A percentile compares a stretch with the other conserved stretches of the same genome.
phyloP scores from a whole-genome alignment of 2,113 vertebrate genomes.

The Heteronetta atricapilla region DNA sequence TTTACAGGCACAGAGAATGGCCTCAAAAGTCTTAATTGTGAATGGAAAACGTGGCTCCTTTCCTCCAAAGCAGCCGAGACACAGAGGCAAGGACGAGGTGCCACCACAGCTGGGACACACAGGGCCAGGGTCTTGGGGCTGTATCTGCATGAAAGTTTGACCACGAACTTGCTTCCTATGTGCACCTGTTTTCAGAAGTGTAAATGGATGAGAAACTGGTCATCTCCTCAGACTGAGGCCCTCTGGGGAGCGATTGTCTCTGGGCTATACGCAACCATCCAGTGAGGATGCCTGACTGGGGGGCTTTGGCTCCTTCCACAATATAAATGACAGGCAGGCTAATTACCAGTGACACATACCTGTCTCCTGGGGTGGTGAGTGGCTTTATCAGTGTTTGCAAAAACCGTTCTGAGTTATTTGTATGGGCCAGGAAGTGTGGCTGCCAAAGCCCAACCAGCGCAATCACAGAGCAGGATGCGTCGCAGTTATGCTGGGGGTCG shows the following conservation, averaged over 20 bases:
- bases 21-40: neutral
- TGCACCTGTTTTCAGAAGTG: neutral
- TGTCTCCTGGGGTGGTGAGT: neutral
- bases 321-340: neutral
- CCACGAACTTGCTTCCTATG: neutral
- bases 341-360: neutral
- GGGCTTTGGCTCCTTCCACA: neutral
- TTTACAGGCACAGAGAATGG: neutral
- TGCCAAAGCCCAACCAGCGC: neutral
- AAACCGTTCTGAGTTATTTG: neutral
- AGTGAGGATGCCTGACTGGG: neutral
- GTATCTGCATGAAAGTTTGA: neutral
- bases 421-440: neutral
- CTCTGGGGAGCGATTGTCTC: neutral
- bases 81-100: neutral
- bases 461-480: neutral
- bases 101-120: neutral
- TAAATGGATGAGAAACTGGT: neutral
- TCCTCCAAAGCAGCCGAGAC: neutral
- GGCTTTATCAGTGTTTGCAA: neutral
- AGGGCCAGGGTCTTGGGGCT: neutral
- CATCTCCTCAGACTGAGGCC: rapidly evolving
- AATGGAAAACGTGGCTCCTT: neutral
- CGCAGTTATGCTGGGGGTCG: neutral
- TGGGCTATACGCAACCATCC: neutral